Percentiles rank a stretch among this genome's conserved stretches.
Conservation (phyloP, 2,888 invertebrate genomes). For the Hesperia comma region DNA sequence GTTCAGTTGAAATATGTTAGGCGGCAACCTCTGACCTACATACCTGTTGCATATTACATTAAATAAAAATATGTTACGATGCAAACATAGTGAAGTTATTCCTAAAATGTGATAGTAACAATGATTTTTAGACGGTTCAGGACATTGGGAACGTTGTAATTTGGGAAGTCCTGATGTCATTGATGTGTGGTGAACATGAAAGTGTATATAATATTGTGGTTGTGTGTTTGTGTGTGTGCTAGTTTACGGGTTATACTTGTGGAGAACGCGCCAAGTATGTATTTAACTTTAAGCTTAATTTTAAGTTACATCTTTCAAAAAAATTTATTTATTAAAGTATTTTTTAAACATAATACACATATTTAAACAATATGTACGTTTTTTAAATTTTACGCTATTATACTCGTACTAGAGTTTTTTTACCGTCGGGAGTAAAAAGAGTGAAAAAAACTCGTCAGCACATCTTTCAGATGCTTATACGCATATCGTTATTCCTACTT, state of each 20-base stretch:
- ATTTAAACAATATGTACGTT: too few species aligned
- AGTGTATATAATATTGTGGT: conserved; percentile 58
- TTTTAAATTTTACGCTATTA: too few species aligned
- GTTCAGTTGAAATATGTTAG: conserved; percentile 72
- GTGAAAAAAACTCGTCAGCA: too few species aligned
- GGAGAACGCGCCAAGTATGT: conserved; percentile 80
- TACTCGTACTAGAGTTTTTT: too few species aligned
- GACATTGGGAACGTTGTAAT: conserved; percentile 13
- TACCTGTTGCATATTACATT: conserved; percentile 29
- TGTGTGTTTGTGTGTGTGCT: conserved; percentile 58
- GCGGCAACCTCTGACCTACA: conserved; percentile 71
- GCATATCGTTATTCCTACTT: too few species aligned
- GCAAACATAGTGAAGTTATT: conserved; percentile 8
- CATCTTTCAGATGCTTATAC: too few species aligned
- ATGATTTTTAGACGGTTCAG: conserved; percentile 29
- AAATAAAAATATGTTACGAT: too few species aligned
- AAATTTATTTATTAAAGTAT: too few species aligned
- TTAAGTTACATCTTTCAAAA: too few species aligned
- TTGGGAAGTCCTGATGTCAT: conserved; percentile 52
- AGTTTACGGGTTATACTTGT: conserved; percentile 74
- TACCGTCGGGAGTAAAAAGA: too few species aligned
- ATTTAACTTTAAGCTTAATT: conserved; percentile 36
- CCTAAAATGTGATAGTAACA: conserved; percentile 9
- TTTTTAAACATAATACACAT: too few species aligned
- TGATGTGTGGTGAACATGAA: conserved; percentile 68